Evolutionary conservation across 2,797 vertebrate species (phyloP), one percentile per base, ranked within the genome.

Genomic region (Nannoperca australis): DNA sequence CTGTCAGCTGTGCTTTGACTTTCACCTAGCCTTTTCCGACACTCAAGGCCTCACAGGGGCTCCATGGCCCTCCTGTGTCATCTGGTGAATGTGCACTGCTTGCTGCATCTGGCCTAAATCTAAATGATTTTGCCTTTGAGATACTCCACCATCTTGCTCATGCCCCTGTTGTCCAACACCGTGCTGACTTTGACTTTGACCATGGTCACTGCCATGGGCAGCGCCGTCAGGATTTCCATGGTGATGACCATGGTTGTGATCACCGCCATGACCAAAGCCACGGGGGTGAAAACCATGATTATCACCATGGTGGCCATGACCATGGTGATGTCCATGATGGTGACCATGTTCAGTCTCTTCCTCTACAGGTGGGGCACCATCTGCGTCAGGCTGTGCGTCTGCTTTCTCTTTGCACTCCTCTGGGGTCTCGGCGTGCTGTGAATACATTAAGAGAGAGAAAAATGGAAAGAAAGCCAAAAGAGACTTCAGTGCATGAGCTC

Each of bases 1-100:
- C 36, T 95, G 95, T 96, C 98, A 99, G 91, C 90, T 95, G 93
- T 95, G 88, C 74, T 95, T 93, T 36, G 93, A 94, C 81, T 95
- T 95, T 87, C 98, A 99, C 80, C 53, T 93, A 13, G 4, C 24
- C 78, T 87, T 89, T 76, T 87, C 64, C 53, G 93, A 59, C 60
- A 2, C 91, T 94, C 94, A 97, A 18, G 95, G 93, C 30, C 70
- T 91, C 20, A 74, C 54, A 5, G 14, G 50, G 4, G 40, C 76
- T 3, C 5, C 83, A 8, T 66, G 42, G 12, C 58, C 77, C 63
- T 76, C 82, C 71, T 88, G 87, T 13, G 65, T 61, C 67, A 85
- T 65, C 34, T 92, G 89, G 3, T 83, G 82, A 10, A 82, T 56
- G 12, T 90, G 75, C 13, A 65, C 13, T 18, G n/a, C 73, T 24